Conservation (phyloP, 2,113 vertebrate genomes). For the Oreochromis niloticus region DNA sequence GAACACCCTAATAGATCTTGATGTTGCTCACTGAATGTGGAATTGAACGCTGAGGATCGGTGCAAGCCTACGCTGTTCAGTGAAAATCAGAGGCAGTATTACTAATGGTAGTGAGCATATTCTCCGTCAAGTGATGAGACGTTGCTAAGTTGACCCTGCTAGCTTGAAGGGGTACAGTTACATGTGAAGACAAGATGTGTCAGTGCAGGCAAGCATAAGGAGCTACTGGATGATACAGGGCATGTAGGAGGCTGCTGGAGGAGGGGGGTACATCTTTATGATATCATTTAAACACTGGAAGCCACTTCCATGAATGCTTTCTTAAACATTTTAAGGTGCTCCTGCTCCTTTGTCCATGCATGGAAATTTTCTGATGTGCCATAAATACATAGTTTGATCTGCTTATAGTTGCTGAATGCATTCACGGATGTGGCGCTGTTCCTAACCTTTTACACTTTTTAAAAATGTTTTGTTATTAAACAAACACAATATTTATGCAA, state of each 20-base stretch:
- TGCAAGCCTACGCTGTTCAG: background rate
- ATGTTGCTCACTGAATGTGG: conserved; percentile 44
- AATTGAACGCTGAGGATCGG: conserved; percentile 14
- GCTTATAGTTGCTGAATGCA: background rate
- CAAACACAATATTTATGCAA: background rate
- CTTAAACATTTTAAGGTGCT: background rate
- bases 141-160: background rate
- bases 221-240: conserved; percentile 6
- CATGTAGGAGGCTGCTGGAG: background rate
- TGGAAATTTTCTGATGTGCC: background rate
- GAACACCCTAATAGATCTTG: conserved; percentile 44
- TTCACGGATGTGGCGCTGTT: background rate
- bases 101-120: conserved; percentile 39
- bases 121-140: conserved; percentile 26
- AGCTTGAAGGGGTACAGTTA: conserved; percentile 22
- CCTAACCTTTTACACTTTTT: background rate
- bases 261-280: background rate
- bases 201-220: background rate
- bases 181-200: conserved; percentile 43
- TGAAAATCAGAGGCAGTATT: conserved; percentile 35
- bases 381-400: background rate
- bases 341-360: background rate
- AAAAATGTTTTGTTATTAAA: fast-evolving
- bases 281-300: background rate
- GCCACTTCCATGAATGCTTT: background rate